A percentile compares a stretch with the other conserved stretches of the same genome.
phyloP scores from a whole-genome alignment of 2,113 vertebrate species.

The Mastomys natalensis region DNA sequence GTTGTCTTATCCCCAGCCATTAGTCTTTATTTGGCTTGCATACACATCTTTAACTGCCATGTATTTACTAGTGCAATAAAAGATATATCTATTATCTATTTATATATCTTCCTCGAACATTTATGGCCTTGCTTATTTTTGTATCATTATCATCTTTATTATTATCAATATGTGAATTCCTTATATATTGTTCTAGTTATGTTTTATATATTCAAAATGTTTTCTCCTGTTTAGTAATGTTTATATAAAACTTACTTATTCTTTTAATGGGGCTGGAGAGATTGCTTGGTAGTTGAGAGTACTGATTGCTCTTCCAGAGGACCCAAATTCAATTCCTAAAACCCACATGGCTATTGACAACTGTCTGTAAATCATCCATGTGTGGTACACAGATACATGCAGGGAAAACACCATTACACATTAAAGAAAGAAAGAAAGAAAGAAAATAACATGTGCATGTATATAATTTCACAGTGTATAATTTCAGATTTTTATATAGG shows the following conservation, averaged over 20 bases:
- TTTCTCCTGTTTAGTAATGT: constrained; percentile 49
- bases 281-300: neutral
- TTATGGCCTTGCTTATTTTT: constrained; percentile 11
- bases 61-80: constrained; percentile 51
- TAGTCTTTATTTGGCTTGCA: neutral
- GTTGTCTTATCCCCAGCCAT: neutral
- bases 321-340: neutral
- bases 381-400: neutral
- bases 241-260: constrained; percentile 56
- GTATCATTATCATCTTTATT: neutral
- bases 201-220: constrained; percentile 24
- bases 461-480: neutral
- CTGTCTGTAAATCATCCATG: neutral
- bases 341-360: neutral
- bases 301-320: neutral
- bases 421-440: neutral
- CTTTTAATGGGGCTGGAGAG: neutral
- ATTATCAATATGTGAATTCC: neutral
- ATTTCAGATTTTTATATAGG: constrained; percentile 43
- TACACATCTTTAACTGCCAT: constrained; percentile 10
- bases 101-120: constrained; percentile 35
- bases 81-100: neutral
- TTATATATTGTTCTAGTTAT: constrained; percentile 11
- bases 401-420: neutral
- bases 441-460: neutral